Percentiles rank a stretch among this genome's conserved stretches.
Conservation (phyloP, 2,113 vertebrate genomes). For the Willisornis vidua region DNA sequence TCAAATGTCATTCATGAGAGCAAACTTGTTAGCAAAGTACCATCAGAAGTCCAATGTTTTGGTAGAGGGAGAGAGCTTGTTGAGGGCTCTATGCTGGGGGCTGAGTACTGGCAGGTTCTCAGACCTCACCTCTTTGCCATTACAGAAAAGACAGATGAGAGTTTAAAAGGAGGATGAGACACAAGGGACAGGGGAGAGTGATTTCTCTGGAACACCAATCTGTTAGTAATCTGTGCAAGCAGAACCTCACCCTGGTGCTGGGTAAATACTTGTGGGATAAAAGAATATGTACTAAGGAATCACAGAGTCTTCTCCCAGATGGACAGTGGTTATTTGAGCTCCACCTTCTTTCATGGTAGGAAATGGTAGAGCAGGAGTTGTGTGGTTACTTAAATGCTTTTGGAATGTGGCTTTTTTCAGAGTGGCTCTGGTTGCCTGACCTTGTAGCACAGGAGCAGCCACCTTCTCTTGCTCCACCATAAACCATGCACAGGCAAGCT, state of each 20-base stretch:
- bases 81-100: not conserved
- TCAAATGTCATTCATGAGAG: not conserved
- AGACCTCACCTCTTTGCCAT: not conserved
- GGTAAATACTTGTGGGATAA: slow-evolving; percentile 40
- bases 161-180: not conserved
- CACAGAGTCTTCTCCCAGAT: not conserved
- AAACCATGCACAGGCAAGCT: not conserved
- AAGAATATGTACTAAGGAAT: slow-evolving; percentile 21
- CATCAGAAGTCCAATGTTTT: not conserved
- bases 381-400: not conserved
- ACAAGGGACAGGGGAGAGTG: not conserved
- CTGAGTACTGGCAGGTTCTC: not conserved
- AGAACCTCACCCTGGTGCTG: slow-evolving; percentile 39
- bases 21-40: not conserved
- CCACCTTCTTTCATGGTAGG: not conserved
- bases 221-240: not conserved
- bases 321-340: not conserved
- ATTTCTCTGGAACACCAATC: not conserved
- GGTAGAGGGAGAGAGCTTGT: not conserved
- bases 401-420: not conserved
- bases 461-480: not conserved
- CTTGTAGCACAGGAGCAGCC: not conserved
- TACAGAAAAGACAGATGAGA: too few species aligned
- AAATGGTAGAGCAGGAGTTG: not conserved
- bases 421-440: not conserved